Evolutionary conservation across 2,113 vertebrate genomes (phyloP).

Genomic region (Varanus komodoensis): DNA sequence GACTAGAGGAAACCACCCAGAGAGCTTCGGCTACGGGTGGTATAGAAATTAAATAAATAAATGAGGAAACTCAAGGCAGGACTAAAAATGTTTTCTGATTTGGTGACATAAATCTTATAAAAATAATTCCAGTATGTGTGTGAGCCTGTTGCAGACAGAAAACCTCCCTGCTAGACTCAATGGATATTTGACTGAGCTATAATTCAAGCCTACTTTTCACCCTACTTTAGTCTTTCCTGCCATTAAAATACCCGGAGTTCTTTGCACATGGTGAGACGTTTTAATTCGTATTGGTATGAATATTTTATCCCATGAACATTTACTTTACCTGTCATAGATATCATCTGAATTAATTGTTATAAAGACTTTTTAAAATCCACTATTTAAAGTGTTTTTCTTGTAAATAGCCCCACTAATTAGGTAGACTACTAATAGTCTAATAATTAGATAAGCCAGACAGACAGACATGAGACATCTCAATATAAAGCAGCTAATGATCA

Average conservation of each 20-base stretch:
- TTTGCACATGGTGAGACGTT: not conserved
- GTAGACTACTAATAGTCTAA: not conserved
- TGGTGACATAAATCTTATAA: slow-evolving; percentile 5
- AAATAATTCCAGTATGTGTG: not conserved
- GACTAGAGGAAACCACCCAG: not conserved
- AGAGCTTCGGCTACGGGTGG: too few relatives aligned
- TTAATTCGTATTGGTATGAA: not conserved
- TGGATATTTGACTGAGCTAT: not conserved
- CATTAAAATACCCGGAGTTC: not conserved
- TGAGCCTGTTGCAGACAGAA: slow-evolving; percentile 10
- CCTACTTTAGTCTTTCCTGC: not conserved
- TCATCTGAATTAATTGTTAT: not conserved
- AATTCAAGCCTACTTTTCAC: not conserved
- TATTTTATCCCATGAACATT: not conserved
- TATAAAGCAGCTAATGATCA: not conserved
- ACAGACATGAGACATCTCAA: not conserved
- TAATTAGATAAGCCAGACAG: too few relatives aligned
- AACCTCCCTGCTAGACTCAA: not conserved
- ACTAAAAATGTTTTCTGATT: slow-evolving; percentile 5
- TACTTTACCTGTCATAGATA: not conserved
- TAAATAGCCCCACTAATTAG: not conserved
- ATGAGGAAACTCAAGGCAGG: too few relatives aligned
- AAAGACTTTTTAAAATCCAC: too few relatives aligned
- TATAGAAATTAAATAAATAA: too few relatives aligned
- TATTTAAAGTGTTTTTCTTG: too few relatives aligned